Conservation (phyloP, 2,797 vertebrate genomes). For the Momotus momota region DNA sequence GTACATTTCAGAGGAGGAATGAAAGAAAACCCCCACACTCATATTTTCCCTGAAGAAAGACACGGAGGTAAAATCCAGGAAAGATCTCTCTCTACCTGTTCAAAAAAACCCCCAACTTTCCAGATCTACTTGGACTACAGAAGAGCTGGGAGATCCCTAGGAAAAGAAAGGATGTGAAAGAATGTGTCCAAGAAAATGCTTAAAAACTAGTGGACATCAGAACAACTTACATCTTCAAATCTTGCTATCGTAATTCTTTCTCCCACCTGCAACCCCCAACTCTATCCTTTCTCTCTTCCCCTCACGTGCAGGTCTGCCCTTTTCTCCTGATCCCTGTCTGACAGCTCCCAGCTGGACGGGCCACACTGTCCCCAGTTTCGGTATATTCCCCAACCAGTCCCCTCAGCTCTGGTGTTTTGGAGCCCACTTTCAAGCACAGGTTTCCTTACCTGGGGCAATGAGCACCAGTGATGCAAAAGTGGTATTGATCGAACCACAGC, state of each 20-base stretch:
- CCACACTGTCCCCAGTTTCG: not conserved
- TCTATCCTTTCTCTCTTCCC: slow-evolving; percentile 16
- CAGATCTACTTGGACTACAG: not conserved
- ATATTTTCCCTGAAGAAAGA: not conserved
- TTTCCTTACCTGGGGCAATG: not conserved
- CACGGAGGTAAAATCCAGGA: not conserved
- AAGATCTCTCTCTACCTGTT: not conserved
- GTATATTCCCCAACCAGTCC: fast-evolving
- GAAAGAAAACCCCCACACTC: not conserved
- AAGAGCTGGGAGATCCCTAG: not conserved
- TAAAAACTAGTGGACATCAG: not conserved
- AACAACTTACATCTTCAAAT: not conserved
- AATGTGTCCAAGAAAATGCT: not conserved
- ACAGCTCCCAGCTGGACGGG: not conserved
- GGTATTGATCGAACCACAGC: not conserved
- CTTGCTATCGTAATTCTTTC: not conserved
- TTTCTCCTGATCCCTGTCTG: not conserved
- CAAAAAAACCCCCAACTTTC: not conserved
- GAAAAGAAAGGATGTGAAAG: not conserved
- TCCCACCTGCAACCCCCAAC: not conserved
- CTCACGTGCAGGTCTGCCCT: not conserved
- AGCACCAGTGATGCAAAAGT: not conserved
- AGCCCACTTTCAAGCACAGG: not conserved
- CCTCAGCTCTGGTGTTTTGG: not conserved
- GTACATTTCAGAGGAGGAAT: slow-evolving; percentile 1